A percentile compares a stretch with the other conserved stretches of the same genome.
phyloP scores from a whole-genome alignment of 2,888 invertebrate species.

The Digitonthophagus gazella region DNA sequence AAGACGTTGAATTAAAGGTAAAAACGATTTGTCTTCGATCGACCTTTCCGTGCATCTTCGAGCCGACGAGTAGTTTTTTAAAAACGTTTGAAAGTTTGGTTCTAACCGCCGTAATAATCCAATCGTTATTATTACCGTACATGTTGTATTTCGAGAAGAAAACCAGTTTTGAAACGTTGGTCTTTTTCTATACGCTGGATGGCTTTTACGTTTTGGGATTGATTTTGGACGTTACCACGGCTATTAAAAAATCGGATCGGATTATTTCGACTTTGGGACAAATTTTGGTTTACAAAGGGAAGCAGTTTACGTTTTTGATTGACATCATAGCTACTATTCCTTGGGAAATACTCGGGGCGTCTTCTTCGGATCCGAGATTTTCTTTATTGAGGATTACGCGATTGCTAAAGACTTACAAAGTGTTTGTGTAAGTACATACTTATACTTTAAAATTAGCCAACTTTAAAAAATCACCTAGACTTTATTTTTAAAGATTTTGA shows the following conservation, averaged over 20 bases:
- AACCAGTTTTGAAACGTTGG: not conserved
- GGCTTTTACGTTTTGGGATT: constrained; percentile 31
- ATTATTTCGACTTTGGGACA: constrained; percentile 21
- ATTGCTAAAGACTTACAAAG: constrained; percentile 16
- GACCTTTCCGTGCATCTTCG: constrained; percentile 19
- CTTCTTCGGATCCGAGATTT: not conserved
- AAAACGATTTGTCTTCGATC: constrained; percentile 23
- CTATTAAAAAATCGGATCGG: constrained; percentile 26
- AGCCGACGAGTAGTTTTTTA: constrained; percentile 19
- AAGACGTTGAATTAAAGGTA: constrained; percentile 23
- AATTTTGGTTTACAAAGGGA: constrained; percentile 25
- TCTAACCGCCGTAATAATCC: constrained; percentile 8
- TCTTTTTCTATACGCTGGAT: constrained; percentile 19
- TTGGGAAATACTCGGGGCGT: constrained; percentile 10
- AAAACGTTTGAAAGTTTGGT: constrained; percentile 17
- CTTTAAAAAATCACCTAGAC: too few relatives aligned
- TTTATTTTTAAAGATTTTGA: too few relatives aligned
- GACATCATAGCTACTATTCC: constrained; percentile 23
- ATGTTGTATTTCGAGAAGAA: constrained; percentile 13
- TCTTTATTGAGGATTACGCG: constrained; percentile 17
- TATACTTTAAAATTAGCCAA: not conserved
- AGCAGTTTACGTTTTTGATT: constrained; percentile 21
- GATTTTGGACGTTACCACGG: constrained; percentile 31
- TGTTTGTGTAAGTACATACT: constrained; percentile 11
- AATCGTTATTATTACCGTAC: constrained; percentile 21